phyloP scores from a whole-genome alignment of 2,888 invertebrate species.

The Amblyjoppa fuscipennis region DNA sequence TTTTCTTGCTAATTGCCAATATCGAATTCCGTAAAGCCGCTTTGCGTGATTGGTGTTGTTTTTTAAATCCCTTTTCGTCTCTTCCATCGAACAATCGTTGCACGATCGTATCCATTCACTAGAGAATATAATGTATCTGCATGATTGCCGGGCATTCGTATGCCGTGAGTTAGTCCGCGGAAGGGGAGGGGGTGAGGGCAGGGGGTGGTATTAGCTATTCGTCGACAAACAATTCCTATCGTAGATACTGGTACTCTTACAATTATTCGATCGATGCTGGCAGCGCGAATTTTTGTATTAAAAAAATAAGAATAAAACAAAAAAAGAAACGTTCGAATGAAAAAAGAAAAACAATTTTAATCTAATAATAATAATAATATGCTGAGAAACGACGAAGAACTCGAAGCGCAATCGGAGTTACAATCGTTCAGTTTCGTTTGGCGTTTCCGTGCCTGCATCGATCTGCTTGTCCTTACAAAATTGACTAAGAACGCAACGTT shows the following conservation, averaged over 20 bases:
- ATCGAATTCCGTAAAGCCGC: constrained; percentile 6
- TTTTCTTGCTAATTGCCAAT: neutral
- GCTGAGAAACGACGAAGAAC: constrained; percentile 47
- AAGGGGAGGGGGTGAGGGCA: constrained; percentile 17
- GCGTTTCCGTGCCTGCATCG: constrained; percentile 75
- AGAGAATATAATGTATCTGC: constrained; percentile 38
- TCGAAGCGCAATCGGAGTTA: constrained; percentile 1
- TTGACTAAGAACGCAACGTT: constrained; percentile 81
- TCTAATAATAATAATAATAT: neutral
- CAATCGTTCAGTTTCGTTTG: constrained; percentile 3
- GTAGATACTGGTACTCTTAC: constrained; percentile 72
- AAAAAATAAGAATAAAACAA: constrained; percentile 47
- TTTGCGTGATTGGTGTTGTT: constrained; percentile 24
- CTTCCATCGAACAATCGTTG: constrained; percentile 5
- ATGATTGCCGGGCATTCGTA: constrained; percentile 31
- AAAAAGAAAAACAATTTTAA: neutral
- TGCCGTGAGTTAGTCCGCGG: constrained; percentile 58
- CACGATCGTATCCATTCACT: constrained; percentile 25
- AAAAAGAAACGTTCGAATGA: constrained; percentile 32
- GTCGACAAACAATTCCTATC: constrained; percentile 74
- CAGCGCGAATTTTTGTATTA: constrained; percentile 47
- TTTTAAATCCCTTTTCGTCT: neutral
- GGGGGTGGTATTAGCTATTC: constrained; percentile 66
- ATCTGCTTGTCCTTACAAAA: constrained; percentile 78
- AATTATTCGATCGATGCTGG: constrained; percentile 69